Base-by-base conservation (phyloP, 2,113 vertebrate genomes). In the Bagarius yarrelli region DNA sequence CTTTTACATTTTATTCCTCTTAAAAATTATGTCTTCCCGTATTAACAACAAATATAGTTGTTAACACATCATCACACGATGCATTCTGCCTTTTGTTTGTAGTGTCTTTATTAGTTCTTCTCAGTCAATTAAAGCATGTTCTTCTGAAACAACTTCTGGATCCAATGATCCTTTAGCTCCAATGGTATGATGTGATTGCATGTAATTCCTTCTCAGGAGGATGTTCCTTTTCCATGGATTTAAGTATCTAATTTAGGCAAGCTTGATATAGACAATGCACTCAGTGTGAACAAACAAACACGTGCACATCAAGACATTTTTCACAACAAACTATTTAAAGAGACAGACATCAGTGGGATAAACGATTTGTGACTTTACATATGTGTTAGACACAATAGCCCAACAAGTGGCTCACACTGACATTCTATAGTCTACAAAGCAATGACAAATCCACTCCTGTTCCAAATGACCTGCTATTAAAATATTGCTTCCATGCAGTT, bases 401-500 rank as follows among this genome's bases (percentile, higher is more conserved):
- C 80, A 36, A 36, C 79, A 47, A n/a, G 79, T 74, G 78, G 36
- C 52, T 79, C 77, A 82, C 61, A 87, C 72, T 76, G 44, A 34
- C 61, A 72, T 36, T 75, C 70, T 34, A 61, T 56, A 87, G 82
- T 47, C 70, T 59, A 66, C 61, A 83, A 86, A 85, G 32, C 60
- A 73, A 47, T 61, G 52, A 23, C 70, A 87, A 90, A 89, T 83
- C 83, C 84, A 90, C 88, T 66, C 25, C 32, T 73, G 57, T 81
- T 83, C 27, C 34, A 84, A 84, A 91, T 87, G 76, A 85, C 81
- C 87, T 90, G 25, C 40, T 78, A 5, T 84, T 79, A 71, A 81
- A 70, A 83, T 53, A 57, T 84, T 83, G 79, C 71, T 83, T 91
- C 70, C 89, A 92, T 91, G 89, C 90, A 91, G 87, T 76, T 84